phyloP scores from a whole-genome alignment of 2,113 vertebrate genomes.

The Anoura caudifer region DNA sequence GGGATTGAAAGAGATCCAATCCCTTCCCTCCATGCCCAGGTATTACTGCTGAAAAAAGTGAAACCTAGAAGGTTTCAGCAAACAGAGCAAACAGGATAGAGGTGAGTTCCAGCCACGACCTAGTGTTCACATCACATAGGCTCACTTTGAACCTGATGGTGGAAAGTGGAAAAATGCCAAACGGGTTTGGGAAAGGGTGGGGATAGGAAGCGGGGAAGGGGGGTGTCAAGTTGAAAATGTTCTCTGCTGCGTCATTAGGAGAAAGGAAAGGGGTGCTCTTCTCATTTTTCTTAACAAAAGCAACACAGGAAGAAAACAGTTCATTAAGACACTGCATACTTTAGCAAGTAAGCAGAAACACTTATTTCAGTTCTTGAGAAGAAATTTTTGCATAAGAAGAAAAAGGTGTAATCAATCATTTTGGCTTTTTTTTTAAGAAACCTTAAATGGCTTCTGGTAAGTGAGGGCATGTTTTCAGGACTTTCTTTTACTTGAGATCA shows the following conservation, averaged over 20 bases:
- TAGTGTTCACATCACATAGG: neutral
- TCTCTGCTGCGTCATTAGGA: neutral
- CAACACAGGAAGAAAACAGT: slow-evolving; percentile 30
- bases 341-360: neutral
- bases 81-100: neutral
- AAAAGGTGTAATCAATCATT: neutral
- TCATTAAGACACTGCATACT: neutral
- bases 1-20: neutral
- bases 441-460: neutral
- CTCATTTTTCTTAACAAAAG: slow-evolving; percentile 12
- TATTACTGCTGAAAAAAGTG: neutral
- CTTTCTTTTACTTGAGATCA: neutral
- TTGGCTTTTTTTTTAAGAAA: neutral
- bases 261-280: neutral
- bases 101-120: neutral
- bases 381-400: neutral
- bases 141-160: neutral
- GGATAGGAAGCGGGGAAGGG: neutral
- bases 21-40: neutral
- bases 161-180: neutral
- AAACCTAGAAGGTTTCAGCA: neutral
- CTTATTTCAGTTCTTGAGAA: neutral
- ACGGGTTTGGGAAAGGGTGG: neutral
- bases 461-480: neutral
- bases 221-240: neutral